Percentiles rank a stretch among this genome's conserved stretches.
These are phyloP conservation scores for Tetramorium simillimum DNA, from an alignment of 1,140 invertebrate genomes.

Conservation along the genomic window DNA sequence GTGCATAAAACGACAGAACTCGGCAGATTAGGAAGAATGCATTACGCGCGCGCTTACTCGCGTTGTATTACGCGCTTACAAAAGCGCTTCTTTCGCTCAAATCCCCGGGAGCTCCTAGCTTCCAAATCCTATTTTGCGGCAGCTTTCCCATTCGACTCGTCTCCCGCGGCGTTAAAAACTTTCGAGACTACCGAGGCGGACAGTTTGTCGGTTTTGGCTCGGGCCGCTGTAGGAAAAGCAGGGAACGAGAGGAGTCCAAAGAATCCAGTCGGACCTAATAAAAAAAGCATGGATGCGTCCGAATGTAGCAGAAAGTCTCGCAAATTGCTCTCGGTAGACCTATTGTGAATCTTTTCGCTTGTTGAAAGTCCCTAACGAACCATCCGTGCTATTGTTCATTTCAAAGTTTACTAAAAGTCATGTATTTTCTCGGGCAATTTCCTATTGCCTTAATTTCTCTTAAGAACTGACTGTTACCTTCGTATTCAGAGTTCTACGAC, in stretches of 20 bases:
- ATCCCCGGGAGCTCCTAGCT: constrained; percentile 19
- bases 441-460: neutral
- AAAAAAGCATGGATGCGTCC: constrained; percentile 38
- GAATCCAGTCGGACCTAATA: constrained; percentile 3
- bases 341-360: neutral
- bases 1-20: constrained; percentile 37
- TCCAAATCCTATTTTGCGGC: constrained; percentile 47
- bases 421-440: neutral
- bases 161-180: constrained; percentile 49
- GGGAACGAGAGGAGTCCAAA: neutral
- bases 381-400: neutral
- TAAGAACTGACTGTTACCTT: neutral
- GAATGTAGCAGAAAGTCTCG: constrained; percentile 29
- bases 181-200: constrained; percentile 35
- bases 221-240: constrained; percentile 1
- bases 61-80: neutral
- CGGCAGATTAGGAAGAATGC: constrained; percentile 42
- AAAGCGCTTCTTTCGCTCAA: constrained; percentile 35
- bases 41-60: constrained; percentile 39
- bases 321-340: constrained; percentile 38
- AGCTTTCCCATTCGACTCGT: constrained; percentile 29
- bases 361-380: neutral
- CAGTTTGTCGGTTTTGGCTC: constrained; percentile 49
- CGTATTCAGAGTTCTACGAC: neutral
- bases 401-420: neutral